These are phyloP conservation scores for Sternarchorhynchus goeldii DNA, from an alignment of 2,797 vertebrate genomes.

Conservation along the genomic window DNA sequence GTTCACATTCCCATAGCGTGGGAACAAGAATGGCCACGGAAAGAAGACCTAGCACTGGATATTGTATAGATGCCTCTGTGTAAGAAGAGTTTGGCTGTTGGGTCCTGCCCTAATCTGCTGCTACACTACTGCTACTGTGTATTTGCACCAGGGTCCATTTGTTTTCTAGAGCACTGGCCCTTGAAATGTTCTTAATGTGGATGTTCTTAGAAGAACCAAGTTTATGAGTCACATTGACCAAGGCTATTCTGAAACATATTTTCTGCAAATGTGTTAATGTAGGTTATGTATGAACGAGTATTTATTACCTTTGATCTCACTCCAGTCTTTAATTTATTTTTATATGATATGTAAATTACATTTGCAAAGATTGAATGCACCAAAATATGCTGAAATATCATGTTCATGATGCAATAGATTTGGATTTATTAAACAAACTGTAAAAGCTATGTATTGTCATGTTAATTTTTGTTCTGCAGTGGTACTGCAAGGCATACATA, in stretches of 20 bases:
- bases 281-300: constrained; percentile 42
- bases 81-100: not conserved
- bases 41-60: not conserved
- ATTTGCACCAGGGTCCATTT: not conserved
- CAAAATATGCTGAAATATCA: no score
- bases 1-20: not conserved
- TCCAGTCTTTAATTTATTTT: constrained; percentile 62
- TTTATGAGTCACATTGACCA: constrained; percentile 55
- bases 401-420: constrained; percentile 9
- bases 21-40: not conserved
- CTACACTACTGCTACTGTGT: constrained; percentile 27
- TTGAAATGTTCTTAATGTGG: constrained; percentile 12
- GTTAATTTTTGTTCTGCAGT: not conserved
- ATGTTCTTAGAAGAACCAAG: constrained; percentile 30
- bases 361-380: not conserved
- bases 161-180: constrained; percentile 16
- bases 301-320: constrained; percentile 12
- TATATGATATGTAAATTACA: constrained; percentile 55
- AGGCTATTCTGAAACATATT: not conserved
- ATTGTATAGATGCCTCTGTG: constrained; percentile 11
- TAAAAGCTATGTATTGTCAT: constrained; percentile 18
- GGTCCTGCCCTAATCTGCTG: not conserved
- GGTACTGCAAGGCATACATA: not conserved
- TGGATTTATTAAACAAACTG: constrained; percentile 9
- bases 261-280: constrained; percentile 16